A percentile compares a stretch with the other conserved stretches of the same genome.
These are phyloP conservation scores for Pandemis heparana DNA, from an alignment of 2,888 invertebrate species.

Conservation along the genomic window DNA sequence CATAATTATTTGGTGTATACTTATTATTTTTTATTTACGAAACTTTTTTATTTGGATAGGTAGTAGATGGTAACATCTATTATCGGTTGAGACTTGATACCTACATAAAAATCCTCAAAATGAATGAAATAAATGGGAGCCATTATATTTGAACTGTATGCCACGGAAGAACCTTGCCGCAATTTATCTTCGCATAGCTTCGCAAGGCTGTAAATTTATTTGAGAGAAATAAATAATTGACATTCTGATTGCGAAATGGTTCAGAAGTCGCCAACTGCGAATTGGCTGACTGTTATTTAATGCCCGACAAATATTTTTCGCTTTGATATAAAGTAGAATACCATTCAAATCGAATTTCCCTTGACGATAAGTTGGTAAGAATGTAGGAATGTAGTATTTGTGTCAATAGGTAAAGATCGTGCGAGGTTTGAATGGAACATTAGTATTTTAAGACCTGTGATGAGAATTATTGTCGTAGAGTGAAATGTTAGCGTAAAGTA, in stretches of 20 bases:
- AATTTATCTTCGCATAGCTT: neutral
- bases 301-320: neutral
- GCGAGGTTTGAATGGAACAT: conserved; percentile 14
- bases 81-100: neutral
- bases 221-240: neutral
- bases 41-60: neutral
- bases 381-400: conserved; percentile 7
- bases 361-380: neutral
- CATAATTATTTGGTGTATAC: neutral
- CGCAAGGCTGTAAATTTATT: neutral
- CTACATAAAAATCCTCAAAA: neutral
- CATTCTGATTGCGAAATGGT: neutral
- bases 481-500: conserved; percentile 28
- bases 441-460: conserved; percentile 40
- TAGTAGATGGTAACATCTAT: neutral
- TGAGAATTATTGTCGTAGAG: conserved; percentile 30
- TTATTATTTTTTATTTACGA: neutral
- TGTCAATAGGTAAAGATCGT: conserved; percentile 5
- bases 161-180: neutral
- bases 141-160: neutral
- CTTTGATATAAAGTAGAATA: neutral
- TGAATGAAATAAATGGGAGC: no score
- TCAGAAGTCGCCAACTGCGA: neutral
- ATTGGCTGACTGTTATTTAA: neutral
- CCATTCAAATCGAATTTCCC: conserved; percentile 6